A percentile compares a stretch with the other conserved stretches of the same genome.
These are phyloP conservation scores for Corythucha ciliata DNA, from an alignment of 2,888 invertebrate genomes.

Conservation along the genomic window DNA sequence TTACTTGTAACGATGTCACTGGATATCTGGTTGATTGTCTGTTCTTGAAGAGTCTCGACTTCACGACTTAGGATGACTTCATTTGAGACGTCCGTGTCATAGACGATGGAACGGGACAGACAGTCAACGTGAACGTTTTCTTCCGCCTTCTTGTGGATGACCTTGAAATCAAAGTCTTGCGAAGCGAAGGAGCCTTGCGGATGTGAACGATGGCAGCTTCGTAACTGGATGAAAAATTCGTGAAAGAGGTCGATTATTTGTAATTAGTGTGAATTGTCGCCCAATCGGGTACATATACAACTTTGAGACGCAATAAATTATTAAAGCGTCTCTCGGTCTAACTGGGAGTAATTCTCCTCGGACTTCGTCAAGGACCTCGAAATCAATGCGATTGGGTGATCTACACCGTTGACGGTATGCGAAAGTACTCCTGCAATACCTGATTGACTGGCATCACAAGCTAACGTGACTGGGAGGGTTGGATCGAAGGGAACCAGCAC, in stretches of 20 bases:
- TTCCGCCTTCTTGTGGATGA: conserved; percentile 13
- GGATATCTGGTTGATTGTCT: neutral
- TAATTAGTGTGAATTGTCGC: conserved; percentile 9
- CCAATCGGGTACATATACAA: conserved; percentile 20
- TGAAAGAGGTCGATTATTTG: neutral
- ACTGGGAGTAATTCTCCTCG: conserved; percentile 11
- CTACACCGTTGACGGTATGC: conserved; percentile 22
- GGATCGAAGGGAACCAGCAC: conserved; percentile 26
- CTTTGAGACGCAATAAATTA: neutral
- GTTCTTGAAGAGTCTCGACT: neutral
- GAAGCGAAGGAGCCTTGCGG: conserved; percentile 19
- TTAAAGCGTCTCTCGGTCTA: neutral
- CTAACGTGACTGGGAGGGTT: conserved; percentile 7
- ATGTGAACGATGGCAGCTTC: conserved; percentile 14
- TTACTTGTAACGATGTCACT: conserved; percentile 1
- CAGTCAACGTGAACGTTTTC: conserved; percentile 18
- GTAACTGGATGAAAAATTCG: neutral
- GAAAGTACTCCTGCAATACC: conserved; percentile 30
- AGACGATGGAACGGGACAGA: conserved; percentile 17
- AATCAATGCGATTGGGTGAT: conserved; percentile 11
- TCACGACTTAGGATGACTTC: neutral
- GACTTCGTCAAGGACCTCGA: conserved; percentile 11
- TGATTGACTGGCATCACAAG: conserved; percentile 23
- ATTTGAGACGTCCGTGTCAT: neutral
- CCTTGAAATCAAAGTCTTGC: conserved; percentile 23